Evolutionary conservation across 2,888 invertebrate genomes (phyloP).

Genomic region (Drosophila meridionalis): DNA sequence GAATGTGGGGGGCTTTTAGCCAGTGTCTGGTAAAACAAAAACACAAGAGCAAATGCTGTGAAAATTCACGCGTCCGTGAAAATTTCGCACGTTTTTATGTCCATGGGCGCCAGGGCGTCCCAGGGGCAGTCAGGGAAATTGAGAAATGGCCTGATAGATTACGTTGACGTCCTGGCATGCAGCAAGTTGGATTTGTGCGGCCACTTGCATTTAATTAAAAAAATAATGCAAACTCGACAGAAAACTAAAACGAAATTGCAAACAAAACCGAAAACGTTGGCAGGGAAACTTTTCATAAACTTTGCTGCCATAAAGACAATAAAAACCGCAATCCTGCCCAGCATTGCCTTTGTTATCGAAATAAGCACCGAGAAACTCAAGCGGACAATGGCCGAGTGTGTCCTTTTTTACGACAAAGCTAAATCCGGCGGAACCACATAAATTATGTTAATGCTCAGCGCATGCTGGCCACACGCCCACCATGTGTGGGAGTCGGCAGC

Average conservation of each 20-base stretch:
- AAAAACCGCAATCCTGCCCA: conserved; percentile 77
- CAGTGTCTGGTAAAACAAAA: conserved; percentile 59
- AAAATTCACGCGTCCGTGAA: conserved; percentile 75
- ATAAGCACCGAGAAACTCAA: conserved; percentile 68
- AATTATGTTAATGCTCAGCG: conserved; percentile 84
- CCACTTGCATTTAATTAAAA: conserved; percentile 78
- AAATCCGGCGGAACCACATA: conserved; percentile 84
- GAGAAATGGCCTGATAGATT: conserved; percentile 76
- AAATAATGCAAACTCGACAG: conserved; percentile 82
- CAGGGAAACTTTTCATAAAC: conserved; percentile 73
- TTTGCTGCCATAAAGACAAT: conserved; percentile 82
- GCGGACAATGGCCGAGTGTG: conserved; percentile 74
- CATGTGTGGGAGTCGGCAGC: conserved; percentile 48
- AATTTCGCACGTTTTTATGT: conserved; percentile 85
- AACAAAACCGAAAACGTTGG: conserved; percentile 20
- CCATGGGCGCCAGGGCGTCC: conserved; percentile 18
- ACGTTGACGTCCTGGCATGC: conserved; percentile 49
- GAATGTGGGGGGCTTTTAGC: conserved; percentile 12
- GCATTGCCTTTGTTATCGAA: conserved; percentile 72
- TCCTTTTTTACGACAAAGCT: conserved; percentile 81
- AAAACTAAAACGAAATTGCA: conserved; percentile 77
- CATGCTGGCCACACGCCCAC: conserved; percentile 82
- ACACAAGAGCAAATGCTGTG: conserved; percentile 58
- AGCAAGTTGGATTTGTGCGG: conserved; percentile 61
- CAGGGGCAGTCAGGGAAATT: neutral